These are phyloP conservation scores for Sinotaia quadrata DNA, from an alignment of 2,888 invertebrate genomes.

Conservation along the genomic window DNA sequence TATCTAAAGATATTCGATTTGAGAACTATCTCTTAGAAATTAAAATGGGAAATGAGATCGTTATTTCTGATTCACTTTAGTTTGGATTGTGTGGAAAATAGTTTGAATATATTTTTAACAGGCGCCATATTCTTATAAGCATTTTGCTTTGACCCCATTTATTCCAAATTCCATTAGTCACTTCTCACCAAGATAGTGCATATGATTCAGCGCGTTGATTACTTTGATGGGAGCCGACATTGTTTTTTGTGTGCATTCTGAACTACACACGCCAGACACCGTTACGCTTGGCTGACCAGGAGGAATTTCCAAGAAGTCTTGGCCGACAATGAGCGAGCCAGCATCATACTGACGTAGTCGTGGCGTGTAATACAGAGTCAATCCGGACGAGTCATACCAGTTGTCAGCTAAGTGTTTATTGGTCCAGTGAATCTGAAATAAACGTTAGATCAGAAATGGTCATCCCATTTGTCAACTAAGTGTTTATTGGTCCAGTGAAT, in stretches of 20 bases:
- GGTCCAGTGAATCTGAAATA: conserved; percentile 13
- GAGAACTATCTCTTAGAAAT: too few relatives aligned
- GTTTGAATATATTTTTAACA: too few relatives aligned
- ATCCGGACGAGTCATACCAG: conserved; percentile 24
- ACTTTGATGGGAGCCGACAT: not conserved
- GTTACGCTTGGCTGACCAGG: conserved; percentile 11
- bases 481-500: conserved; percentile 14
- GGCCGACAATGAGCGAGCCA: conserved; percentile 17
- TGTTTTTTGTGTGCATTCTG: not conserved
- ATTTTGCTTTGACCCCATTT: too few relatives aligned
- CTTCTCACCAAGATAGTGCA: conserved; percentile 10
- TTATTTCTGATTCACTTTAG: too few relatives aligned
- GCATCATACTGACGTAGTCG: conserved; percentile 17
- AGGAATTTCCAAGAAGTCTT: conserved; percentile 17
- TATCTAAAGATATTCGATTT: too few relatives aligned
- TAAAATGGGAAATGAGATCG: too few relatives aligned
- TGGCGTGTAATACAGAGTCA: conserved; percentile 23
- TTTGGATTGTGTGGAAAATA: too few relatives aligned
- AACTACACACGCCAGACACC: not conserved
- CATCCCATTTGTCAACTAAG: conserved; percentile 1
- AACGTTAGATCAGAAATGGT: conserved; percentile 12
- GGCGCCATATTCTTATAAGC: too few relatives aligned
- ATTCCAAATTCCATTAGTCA: not conserved
- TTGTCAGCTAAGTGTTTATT: not conserved
- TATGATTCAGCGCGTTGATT: not conserved